Evolutionary conservation across 2,888 invertebrate genomes (phyloP).

Genomic region (Epinotia demarniana): DNA sequence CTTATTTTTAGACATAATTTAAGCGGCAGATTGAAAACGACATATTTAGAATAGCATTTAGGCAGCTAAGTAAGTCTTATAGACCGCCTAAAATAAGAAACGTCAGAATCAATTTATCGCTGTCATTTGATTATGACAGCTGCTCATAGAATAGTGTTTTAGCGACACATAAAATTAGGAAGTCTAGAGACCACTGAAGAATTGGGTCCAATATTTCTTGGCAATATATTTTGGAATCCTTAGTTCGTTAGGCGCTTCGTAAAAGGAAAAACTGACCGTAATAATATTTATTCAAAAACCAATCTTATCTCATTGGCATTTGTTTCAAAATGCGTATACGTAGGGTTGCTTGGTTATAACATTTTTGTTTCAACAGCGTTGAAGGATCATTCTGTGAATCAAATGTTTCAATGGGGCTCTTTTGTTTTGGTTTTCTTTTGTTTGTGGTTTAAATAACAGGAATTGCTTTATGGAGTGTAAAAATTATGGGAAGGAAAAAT

Average conservation of each 20-base stretch:
- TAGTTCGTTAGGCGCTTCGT: background rate
- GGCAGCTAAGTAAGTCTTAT: no score
- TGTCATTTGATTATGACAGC: no score
- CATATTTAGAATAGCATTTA: no score
- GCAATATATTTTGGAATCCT: background rate
- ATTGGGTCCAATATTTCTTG: no score
- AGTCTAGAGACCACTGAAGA: no score
- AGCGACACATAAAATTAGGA: no score
- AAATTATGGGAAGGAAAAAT: background rate
- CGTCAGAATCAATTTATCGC: no score
- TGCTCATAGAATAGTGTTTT: no score
- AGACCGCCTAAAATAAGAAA: no score
- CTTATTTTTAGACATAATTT: no score
- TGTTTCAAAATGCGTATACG: background rate
- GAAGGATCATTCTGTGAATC: slow-evolving; percentile 8
- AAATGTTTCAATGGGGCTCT: slow-evolving; percentile 34
- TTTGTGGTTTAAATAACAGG: background rate
- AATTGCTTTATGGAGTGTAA: background rate
- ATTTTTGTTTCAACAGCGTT: background rate
- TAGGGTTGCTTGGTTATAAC: background rate
- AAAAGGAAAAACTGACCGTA: background rate
- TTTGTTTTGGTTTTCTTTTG: slow-evolving; percentile 18
- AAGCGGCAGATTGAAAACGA: no score
- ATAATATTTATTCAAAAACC: background rate
- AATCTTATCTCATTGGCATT: background rate